Conservation (phyloP, 2,113 vertebrate genomes). For the Bufo gargarizans region DNA sequence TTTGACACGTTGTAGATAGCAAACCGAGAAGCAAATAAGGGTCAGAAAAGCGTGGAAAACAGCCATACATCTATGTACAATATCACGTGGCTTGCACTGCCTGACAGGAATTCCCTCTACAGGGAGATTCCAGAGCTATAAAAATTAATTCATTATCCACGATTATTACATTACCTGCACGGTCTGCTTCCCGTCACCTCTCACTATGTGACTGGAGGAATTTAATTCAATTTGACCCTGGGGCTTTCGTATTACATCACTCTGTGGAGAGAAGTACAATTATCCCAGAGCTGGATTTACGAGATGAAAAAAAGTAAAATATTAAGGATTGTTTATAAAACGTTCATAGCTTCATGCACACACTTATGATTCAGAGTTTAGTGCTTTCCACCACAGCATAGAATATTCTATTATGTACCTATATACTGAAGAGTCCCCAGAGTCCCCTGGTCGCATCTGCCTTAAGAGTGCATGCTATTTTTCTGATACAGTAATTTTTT, state of each 20-base stretch:
- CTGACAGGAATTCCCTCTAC: neutral
- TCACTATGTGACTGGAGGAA: conserved; percentile 85
- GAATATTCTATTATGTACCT: neutral
- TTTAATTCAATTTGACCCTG: conserved; percentile 96
- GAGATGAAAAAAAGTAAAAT: neutral
- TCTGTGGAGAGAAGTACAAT: conserved; percentile 72
- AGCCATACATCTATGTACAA: neutral
- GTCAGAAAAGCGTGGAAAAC: neutral
- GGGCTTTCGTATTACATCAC: conserved; percentile 93
- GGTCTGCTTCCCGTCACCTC: conserved; percentile 92
- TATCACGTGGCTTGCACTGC: neutral
- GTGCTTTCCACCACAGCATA: neutral
- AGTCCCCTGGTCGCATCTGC: no score
- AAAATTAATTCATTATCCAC: conserved; percentile 8
- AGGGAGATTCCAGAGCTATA: neutral
- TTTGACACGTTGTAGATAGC: neutral
- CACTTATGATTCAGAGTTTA: neutral
- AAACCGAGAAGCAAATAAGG: no score
- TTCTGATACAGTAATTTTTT: no score
- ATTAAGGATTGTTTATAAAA: neutral
- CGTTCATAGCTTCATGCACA: neutral
- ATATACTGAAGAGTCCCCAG: neutral
- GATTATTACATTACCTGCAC: conserved; percentile 83
- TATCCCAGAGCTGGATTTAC: neutral
- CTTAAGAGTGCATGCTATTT: no score